Evolutionary conservation across 2,888 invertebrate species (phyloP).

Genomic region (Labia minor): DNA sequence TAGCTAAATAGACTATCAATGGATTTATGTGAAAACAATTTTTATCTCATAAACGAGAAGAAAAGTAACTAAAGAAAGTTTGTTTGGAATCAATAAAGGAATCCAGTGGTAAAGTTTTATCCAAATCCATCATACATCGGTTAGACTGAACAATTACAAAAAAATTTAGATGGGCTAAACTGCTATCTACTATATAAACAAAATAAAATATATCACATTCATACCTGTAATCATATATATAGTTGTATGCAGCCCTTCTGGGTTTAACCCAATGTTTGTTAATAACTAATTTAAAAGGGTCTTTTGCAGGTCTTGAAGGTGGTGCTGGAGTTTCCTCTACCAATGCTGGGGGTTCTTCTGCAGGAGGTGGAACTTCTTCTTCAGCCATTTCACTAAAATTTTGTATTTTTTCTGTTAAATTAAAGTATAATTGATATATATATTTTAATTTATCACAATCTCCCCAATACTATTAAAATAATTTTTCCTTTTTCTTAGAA

Average conservation of each 20-base stretch:
- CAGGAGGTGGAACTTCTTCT: constrained; percentile 35
- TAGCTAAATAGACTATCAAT: too few relatives aligned
- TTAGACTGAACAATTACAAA: too few relatives aligned
- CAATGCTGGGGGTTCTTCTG: constrained; percentile 40
- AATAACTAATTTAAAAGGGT: constrained; percentile 54
- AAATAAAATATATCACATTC: background rate
- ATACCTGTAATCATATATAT: constrained; percentile 61
- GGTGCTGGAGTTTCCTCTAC: constrained; percentile 38
- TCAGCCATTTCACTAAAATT: constrained; percentile 21
- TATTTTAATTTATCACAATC: background rate
- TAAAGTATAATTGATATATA: background rate
- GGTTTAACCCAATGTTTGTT: constrained; percentile 81
- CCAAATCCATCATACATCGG: too few relatives aligned
- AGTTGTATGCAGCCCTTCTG: constrained; percentile 67
- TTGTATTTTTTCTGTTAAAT: too few relatives aligned
- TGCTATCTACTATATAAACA: too few relatives aligned
- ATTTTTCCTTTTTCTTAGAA: too few relatives aligned
- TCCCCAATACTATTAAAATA: too few relatives aligned
- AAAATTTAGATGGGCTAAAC: too few relatives aligned
- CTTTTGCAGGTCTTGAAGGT: constrained; percentile 38
- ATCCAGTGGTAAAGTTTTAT: too few relatives aligned
- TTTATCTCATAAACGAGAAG: too few relatives aligned
- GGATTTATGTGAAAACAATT: too few relatives aligned
- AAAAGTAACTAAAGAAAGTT: background rate
- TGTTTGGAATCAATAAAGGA: too few relatives aligned